Percentiles rank a stretch among this genome's conserved stretches.
These are phyloP conservation scores for Cyclina sinensis DNA, from an alignment of 1,140 invertebrate species.

Conservation along the genomic window DNA sequence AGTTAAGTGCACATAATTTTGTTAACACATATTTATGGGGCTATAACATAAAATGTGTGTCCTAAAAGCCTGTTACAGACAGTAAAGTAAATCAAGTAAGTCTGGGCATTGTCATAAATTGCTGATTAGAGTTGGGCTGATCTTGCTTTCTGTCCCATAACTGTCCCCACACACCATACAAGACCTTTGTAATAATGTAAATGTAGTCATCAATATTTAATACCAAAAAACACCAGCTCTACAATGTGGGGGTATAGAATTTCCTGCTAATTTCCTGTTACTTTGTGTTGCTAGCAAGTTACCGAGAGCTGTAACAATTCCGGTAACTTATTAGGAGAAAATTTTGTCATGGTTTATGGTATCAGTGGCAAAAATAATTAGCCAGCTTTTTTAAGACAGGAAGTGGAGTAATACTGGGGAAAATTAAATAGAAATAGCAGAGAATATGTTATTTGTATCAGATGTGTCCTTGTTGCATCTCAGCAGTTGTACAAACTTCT, in stretches of 20 bases:
- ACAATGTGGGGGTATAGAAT: background rate
- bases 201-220: background rate
- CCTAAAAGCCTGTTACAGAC: background rate
- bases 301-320: background rate
- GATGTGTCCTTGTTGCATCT: too few relatives aligned
- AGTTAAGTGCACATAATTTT: too few relatives aligned
- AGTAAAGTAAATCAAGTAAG: too few relatives aligned
- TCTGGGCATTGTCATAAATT: background rate
- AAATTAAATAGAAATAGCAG: background rate
- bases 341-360: background rate
- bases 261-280: conserved; percentile 11
- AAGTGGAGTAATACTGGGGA: background rate
- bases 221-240: background rate
- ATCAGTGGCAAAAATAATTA: background rate
- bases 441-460: too few relatives aligned
- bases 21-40: too few relatives aligned
- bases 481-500: too few relatives aligned
- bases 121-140: background rate
- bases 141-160: background rate
- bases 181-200: background rate
- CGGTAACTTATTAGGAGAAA: background rate
- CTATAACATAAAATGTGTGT: background rate
- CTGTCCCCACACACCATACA: background rate
- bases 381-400: background rate
- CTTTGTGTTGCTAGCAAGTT: background rate